Conservation (phyloP, 1,140 invertebrate species). For the Platyura marginata region DNA sequence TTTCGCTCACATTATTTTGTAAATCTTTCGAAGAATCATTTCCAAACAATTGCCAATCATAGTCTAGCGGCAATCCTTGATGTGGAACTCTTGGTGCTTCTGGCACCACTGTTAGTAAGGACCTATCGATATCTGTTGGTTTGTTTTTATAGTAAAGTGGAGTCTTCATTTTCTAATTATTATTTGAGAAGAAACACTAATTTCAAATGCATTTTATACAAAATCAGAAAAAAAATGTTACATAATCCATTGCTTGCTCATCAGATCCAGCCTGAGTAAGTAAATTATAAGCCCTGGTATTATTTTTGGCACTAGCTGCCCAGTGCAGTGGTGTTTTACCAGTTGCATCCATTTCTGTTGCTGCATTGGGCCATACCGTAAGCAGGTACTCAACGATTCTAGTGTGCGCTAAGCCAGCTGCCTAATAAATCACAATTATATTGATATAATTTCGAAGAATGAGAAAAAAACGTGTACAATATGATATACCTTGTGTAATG, state of each 20-base stretch:
- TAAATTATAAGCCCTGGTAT: conserved; percentile 49
- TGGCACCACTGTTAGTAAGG: conserved; percentile 45
- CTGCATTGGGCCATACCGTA: conserved; percentile 43
- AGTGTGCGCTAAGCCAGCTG: conserved; percentile 55
- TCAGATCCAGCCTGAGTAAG: conserved; percentile 58
- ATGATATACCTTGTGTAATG: conserved; percentile 56
- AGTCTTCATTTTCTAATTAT: conserved; percentile 59
- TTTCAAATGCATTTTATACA: background rate
- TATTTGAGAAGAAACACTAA: background rate
- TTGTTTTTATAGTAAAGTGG: conserved; percentile 59
- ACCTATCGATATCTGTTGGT: conserved; percentile 50
- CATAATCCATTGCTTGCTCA: conserved; percentile 60
- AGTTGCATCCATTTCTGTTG: conserved; percentile 51
- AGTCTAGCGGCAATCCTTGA: conserved; percentile 38
- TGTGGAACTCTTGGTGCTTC: conserved; percentile 58
- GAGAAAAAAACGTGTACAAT: background rate
- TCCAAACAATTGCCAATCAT: conserved; percentile 44
- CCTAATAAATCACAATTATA: conserved; percentile 36
- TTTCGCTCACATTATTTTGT: too few species aligned
- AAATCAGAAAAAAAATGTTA: conserved; percentile 28
- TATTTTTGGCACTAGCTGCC: conserved; percentile 54
- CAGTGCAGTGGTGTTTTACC: conserved; percentile 85
- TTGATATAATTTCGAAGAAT: conserved; percentile 1
- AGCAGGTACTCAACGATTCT: conserved; percentile 57
- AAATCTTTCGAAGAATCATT: too few species aligned